These are phyloP conservation scores for Globia sparganii DNA, from an alignment of 2,888 invertebrate species.

Conservation along the genomic window DNA sequence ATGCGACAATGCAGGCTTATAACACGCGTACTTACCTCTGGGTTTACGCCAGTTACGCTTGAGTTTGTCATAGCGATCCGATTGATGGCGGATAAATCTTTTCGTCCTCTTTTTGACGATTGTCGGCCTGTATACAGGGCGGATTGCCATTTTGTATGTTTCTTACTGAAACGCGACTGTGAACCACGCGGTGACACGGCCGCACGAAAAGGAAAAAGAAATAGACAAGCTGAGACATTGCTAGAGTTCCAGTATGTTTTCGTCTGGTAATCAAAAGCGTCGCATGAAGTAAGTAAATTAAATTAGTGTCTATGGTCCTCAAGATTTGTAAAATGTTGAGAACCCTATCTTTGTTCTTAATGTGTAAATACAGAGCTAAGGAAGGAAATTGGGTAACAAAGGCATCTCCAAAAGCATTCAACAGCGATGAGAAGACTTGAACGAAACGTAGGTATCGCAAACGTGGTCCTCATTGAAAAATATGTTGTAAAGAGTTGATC, in stretches of 20 bases:
- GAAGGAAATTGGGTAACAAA: background rate
- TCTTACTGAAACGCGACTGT: conserved; percentile 83
- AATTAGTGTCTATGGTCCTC: conserved; percentile 52
- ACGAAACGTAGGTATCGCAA: background rate
- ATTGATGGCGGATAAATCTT: conserved; percentile 99
- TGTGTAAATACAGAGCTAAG: background rate
- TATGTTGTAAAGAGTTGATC: background rate
- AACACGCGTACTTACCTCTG: conserved; percentile 91
- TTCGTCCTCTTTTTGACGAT: conserved; percentile 99
- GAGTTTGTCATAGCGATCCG: conserved; percentile 98
- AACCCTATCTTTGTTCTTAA: background rate
- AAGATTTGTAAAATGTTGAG: no score
- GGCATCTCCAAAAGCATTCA: background rate
- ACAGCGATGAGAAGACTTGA: background rate
- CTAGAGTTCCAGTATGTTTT: conserved; percentile 81
- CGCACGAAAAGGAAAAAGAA: conserved; percentile 88
- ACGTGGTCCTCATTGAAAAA: background rate
- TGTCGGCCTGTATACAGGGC: conserved; percentile 96
- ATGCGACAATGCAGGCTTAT: conserved; percentile 12
- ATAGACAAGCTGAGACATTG: conserved; percentile 84
- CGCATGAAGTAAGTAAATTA: conserved; percentile 36
- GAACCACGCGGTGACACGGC: conserved; percentile 91
- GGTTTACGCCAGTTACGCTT: conserved; percentile 99
- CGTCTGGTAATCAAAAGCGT: conserved; percentile 51
- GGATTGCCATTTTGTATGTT: conserved; percentile 94